These are phyloP conservation scores for Phyllostomus hastatus DNA, from an alignment of 2,113 vertebrate species.

Conservation along the genomic window DNA sequence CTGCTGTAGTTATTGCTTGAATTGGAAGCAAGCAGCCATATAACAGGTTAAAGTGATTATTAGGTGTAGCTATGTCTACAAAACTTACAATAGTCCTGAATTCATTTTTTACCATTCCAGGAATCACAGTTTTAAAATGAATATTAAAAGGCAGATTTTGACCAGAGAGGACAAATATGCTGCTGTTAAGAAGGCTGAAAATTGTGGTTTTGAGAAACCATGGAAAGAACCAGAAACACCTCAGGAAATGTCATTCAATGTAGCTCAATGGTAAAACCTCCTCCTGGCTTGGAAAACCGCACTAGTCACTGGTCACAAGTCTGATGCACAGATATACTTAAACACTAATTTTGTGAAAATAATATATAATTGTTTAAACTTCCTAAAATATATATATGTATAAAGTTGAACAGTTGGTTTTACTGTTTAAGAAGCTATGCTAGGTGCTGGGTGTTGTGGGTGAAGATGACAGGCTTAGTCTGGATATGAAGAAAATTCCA, in stretches of 20 bases:
- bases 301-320: neutral
- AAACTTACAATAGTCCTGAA: neutral
- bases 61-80: conserved; percentile 7
- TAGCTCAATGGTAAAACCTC: neutral
- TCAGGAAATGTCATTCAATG: neutral
- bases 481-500: neutral
- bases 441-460: neutral
- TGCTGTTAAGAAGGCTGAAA: neutral
- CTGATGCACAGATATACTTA: neutral
- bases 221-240: neutral
- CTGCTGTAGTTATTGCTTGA: neutral
- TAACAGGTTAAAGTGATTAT: neutral
- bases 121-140: neutral
- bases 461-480: neutral
- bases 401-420: neutral
- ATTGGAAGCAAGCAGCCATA: neutral
- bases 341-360: neutral
- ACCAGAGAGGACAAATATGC: neutral
- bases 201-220: neutral
- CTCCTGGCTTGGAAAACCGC: neutral
- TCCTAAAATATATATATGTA: neutral
- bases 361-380: neutral
- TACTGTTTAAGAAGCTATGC: neutral
- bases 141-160: neutral
- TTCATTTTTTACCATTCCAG: conserved; percentile 26